Base-by-base conservation (phyloP, 2,888 invertebrate species). In the Caenorhabditis sp. region DNA sequence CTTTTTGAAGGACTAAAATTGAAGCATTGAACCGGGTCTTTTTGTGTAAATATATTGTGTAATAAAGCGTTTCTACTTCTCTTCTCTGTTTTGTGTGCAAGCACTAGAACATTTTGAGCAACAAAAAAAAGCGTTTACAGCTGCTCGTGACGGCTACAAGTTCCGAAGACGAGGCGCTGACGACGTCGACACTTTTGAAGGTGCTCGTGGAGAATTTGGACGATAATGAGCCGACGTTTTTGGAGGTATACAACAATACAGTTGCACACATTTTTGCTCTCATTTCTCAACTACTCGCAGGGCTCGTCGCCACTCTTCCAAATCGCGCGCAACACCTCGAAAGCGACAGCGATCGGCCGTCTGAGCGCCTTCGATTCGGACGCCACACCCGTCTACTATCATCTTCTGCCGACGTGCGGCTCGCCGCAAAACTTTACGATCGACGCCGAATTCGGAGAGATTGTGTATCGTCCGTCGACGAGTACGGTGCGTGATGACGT, bases 371-470 rank as follows among this genome's bases (percentile, higher is more conserved):
- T 26, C 22, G 75, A 75, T 20, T 9, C 45, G 8, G 75, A 75
- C 20, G 7, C 17, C 9, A 27, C 55, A 3, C 56, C 62, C 0
- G 53, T 75, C 11, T 70, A 35, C 48, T 76, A 71, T 13, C 59
- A 65, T 20, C 26, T 76, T 17, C 39, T 76, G 7, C 65, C 70
- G 13, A 71, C 41, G 9, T 76, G 76, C 58, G 75, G 75, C 22
- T 46, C 75, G 39, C 26, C 61, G 2, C 24, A 39, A 9, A 65
- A 61, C 30, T 71, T 76, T 37, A 39, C 61, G 13, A 68, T 72
- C 43, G 72, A 77, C 15, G 24, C 45, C 0, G 77, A 72, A 41
- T 66, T 72, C 26, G 77, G 72, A 9, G 72, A 77, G 26, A 56
- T 72, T 11, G 17, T 52, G n/a, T 72, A 72, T 39, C 48, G 62